Percentiles rank a stretch among this genome's conserved stretches.
Evolutionary conservation across 2,888 invertebrate species (phyloP).

Genomic region (Scelioninae gen. 1): DNA sequence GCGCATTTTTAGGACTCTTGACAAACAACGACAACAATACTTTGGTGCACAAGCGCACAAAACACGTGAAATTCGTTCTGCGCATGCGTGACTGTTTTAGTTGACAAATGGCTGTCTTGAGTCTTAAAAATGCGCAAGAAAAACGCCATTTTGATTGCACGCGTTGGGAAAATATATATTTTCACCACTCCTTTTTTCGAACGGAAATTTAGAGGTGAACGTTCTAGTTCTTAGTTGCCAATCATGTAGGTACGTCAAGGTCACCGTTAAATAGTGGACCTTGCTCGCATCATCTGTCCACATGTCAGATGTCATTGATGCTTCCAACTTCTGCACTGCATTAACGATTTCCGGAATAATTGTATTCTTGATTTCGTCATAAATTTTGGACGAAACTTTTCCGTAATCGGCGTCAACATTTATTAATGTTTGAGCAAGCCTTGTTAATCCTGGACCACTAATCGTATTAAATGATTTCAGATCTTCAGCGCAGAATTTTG

Average conservation of each 20-base stretch:
- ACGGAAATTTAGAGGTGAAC: constrained; percentile 8
- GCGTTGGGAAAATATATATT: too few relatives aligned
- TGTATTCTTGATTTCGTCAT: not conserved
- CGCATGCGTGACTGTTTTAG: too few relatives aligned
- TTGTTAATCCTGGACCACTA: constrained; percentile 8
- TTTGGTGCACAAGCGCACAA: too few relatives aligned
- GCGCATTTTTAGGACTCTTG: too few relatives aligned
- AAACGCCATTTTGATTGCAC: too few relatives aligned
- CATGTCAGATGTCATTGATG: constrained; percentile 31
- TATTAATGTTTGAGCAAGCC: constrained; percentile 2
- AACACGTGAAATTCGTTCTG: too few relatives aligned
- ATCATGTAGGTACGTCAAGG: not conserved
- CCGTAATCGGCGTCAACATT: constrained; percentile 14
- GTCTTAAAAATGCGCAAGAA: too few relatives aligned
- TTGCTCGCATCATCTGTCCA: constrained; percentile 21
- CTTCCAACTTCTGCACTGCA: not conserved
- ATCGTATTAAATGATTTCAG: constrained; percentile 2
- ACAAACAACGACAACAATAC: too few relatives aligned
- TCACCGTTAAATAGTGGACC: constrained; percentile 12
- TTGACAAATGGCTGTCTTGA: too few relatives aligned
- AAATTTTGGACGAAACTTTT: not conserved
- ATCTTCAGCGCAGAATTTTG: constrained; percentile 13
- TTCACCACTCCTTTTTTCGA: constrained; percentile 12
- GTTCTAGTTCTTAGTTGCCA: constrained; percentile 12
- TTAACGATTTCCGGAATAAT: constrained; percentile 5